Conservation (phyloP, 2,797 vertebrate genomes). For the Huso huso region DNA sequence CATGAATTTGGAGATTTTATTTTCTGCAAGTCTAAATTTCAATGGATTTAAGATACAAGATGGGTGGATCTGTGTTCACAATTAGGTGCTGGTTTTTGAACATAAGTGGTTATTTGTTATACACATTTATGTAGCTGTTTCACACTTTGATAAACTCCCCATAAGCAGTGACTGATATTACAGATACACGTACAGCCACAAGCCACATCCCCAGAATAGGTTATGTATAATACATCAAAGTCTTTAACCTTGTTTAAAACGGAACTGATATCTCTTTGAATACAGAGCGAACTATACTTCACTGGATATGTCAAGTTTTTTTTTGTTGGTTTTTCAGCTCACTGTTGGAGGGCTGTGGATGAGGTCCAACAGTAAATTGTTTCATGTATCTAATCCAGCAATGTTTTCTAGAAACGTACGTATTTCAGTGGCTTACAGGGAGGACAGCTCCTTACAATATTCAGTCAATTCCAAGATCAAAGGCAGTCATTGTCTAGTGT, state of each 20-base stretch:
- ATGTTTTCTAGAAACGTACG: background rate
- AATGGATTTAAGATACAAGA: conserved; percentile 4
- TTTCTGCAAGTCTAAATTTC: background rate
- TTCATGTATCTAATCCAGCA: background rate
- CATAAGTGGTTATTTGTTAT: conserved; percentile 16
- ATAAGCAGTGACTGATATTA: conserved; percentile 8
- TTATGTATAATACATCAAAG: conserved; percentile 29
- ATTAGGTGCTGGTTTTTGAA: conserved; percentile 10
- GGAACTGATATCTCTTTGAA: background rate
- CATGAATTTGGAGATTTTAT: background rate
- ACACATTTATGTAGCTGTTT: conserved; percentile 12
- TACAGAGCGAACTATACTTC: background rate
- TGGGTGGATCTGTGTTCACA: background rate
- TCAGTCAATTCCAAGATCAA: conserved; percentile 4
- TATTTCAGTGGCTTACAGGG: background rate
- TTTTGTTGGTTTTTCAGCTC: background rate
- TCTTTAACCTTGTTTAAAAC: conserved; percentile 8
- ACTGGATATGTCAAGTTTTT: background rate
- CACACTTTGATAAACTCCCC: conserved; percentile 20
- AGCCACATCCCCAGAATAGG: conserved; percentile 5
- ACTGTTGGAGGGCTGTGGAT: background rate
- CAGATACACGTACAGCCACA: conserved; percentile 18
- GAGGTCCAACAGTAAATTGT: background rate
- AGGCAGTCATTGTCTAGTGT: background rate
- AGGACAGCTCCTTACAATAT: background rate